Conservation (phyloP, 2,888 invertebrate species). For the Capitulum mitella region DNA sequence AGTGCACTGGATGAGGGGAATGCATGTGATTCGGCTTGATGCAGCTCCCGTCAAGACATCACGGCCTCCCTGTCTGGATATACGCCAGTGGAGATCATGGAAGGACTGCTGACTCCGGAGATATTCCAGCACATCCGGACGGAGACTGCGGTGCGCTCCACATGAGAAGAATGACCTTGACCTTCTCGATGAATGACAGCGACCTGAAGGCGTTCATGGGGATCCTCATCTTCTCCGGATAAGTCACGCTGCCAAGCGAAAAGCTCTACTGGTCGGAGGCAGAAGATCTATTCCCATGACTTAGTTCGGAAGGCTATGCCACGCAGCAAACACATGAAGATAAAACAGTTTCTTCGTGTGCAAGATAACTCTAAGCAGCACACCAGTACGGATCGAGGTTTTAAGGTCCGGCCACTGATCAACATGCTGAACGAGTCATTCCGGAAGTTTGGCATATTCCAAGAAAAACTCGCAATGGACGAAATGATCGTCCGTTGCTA, state of each 20-base stretch:
- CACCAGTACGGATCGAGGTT: not conserved
- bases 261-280: not conserved
- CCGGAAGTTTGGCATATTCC: not conserved
- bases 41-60: not conserved
- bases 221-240: not conserved
- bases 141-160: not conserved
- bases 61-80: not conserved
- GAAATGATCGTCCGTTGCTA: not conserved
- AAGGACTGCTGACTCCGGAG: not conserved
- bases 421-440: not conserved
- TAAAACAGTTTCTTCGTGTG: not conserved
- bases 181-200: not conserved
- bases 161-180: not conserved
- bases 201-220: not conserved
- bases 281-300: not conserved
- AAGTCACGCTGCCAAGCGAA: not conserved
- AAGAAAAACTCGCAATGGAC: not conserved
- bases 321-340: too few species aligned
- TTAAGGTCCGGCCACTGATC: not conserved
- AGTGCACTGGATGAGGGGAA: not conserved
- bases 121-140: not conserved
- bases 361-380: not conserved
- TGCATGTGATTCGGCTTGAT: not conserved
- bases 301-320: not conserved
- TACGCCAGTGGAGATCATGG: not conserved